Conservation (phyloP, 2,113 vertebrate species). For the Ailurus styani region DNA sequence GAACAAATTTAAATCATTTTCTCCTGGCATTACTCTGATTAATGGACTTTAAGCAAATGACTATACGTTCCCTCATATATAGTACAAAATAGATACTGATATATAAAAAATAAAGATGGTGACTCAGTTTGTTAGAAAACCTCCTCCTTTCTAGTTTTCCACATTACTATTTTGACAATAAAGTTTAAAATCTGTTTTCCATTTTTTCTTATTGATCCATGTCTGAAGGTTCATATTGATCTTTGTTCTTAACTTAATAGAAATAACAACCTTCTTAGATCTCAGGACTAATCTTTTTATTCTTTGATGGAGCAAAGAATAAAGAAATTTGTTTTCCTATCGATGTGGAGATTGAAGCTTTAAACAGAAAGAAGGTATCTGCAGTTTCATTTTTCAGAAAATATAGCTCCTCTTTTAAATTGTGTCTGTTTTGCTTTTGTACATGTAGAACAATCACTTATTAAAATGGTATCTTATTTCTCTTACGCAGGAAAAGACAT, state of each 20-base stretch:
- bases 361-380: not conserved
- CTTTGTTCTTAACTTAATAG: conserved; percentile 54
- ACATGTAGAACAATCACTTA: not conserved
- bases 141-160: conserved; percentile 1
- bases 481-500: conserved; percentile 19
- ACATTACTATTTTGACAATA: not conserved
- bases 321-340: not conserved
- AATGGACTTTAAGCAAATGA: not conserved
- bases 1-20: conserved; percentile 8
- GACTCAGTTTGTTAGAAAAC: not conserved
- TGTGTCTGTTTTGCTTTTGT: not conserved
- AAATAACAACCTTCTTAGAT: conserved; percentile 21
- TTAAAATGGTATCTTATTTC: not conserved
- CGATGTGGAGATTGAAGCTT: conserved; percentile 42
- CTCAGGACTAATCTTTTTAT: conserved; percentile 39
- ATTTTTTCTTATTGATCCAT: conserved; percentile 42
- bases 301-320: conserved; percentile 15
- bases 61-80: not conserved
- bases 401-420: conserved; percentile 52
- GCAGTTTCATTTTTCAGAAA: conserved; percentile 35
- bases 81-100: not conserved
- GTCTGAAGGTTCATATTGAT: conserved; percentile 38
- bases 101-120: not conserved
- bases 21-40: not conserved
- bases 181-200: conserved; percentile 34